Conservation (phyloP, 2,797 vertebrate species). For the Acomys russatus region DNA sequence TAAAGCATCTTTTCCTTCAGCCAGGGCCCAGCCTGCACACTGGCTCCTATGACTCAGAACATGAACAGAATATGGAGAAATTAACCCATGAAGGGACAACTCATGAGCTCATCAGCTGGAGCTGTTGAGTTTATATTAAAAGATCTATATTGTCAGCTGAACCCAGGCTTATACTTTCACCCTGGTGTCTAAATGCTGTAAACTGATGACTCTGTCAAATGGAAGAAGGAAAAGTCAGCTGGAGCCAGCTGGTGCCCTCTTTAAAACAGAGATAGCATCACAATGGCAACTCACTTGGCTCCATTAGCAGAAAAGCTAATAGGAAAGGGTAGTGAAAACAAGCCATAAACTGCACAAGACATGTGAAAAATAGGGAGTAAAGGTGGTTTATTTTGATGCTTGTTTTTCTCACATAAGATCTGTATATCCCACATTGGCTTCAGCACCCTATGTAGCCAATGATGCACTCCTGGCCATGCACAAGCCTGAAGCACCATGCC, state of each 20-base stretch:
- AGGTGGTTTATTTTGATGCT: neutral
- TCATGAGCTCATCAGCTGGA: neutral
- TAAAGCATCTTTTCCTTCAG: neutral
- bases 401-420: neutral
- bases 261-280: neutral
- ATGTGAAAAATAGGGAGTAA: neutral
- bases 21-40: neutral
- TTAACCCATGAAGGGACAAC: neutral
- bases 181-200: neutral
- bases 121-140: neutral
- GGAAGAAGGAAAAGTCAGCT: conserved; percentile 24
- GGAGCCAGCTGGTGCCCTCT: neutral
- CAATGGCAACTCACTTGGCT: neutral
- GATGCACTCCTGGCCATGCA: neutral
- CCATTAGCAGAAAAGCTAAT: neutral
- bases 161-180: neutral
- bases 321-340: neutral
- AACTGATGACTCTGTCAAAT: neutral
- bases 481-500: neutral
- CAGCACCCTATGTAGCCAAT: neutral
- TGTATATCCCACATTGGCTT: neutral
- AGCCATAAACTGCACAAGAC: neutral
- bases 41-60: neutral
- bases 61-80: neutral
- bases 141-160: neutral